Evolutionary conservation across 92 coral and sea anemone genomes (phyloP).

Genomic region (Zoanthus gigantus): DNA sequence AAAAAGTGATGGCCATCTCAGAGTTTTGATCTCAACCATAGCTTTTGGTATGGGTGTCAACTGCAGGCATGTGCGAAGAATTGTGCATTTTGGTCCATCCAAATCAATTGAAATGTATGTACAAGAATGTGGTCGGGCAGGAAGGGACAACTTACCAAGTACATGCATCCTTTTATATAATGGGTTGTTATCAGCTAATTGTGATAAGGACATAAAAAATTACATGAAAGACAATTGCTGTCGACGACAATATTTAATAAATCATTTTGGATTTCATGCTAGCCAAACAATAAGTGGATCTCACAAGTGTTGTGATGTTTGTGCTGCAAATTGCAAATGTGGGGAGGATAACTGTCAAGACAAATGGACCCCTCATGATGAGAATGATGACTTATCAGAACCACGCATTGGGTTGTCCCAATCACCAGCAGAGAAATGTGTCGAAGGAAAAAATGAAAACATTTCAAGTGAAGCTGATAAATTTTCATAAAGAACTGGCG

Average conservation of each 20-base stretch:
- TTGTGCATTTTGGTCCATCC: conserved; percentile 59
- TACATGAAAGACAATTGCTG: conserved; percentile 33
- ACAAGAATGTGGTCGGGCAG: conserved; percentile 59
- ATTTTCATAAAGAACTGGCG: conserved; percentile 7
- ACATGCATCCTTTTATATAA: conserved; percentile 7
- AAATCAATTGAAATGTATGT: conserved; percentile 50
- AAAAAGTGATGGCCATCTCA: conserved; percentile 24
- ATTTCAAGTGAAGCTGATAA: conserved; percentile 16
- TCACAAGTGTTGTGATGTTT: conserved; percentile 37
- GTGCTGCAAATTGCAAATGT: conserved; percentile 28
- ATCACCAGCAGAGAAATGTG: conserved; percentile 18
- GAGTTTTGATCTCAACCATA: conserved; percentile 41
- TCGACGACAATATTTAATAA: conserved; percentile 24
- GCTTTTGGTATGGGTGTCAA: conserved; percentile 56
- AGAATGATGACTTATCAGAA: conserved; percentile 1
- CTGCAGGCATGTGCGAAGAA: conserved; percentile 47
- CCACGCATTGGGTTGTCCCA: not conserved
- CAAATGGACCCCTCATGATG: conserved; percentile 26
- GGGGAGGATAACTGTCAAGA: conserved; percentile 18
- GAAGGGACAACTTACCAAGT: conserved; percentile 39
- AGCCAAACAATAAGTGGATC: not conserved
- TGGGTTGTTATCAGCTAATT: conserved; percentile 31
- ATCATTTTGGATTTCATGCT: conserved; percentile 29
- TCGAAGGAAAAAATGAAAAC: conserved; percentile 29
- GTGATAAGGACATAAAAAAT: conserved; percentile 32